Evolutionary conservation across 2,888 invertebrate species (phyloP).

Genomic region (Phaedon cochleariae): DNA sequence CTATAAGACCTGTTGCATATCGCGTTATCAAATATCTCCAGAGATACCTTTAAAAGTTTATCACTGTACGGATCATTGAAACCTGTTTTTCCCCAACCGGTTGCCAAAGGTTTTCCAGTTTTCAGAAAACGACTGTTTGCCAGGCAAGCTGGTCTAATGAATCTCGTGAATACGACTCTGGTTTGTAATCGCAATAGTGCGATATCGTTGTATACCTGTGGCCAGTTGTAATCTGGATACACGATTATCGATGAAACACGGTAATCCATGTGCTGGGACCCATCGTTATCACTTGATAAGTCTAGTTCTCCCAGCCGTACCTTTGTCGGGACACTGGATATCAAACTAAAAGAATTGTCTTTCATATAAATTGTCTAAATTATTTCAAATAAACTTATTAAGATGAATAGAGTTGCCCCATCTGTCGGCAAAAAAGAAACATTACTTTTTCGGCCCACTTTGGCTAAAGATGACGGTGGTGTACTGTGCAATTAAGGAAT

Average conservation of each 20-base stretch:
- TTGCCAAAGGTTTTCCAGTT: slow-evolving; percentile 66
- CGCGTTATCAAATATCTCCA: slow-evolving; percentile 57
- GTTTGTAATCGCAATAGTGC: slow-evolving; percentile 67
- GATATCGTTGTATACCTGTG: slow-evolving; percentile 71
- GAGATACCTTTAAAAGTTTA: slow-evolving; percentile 59
- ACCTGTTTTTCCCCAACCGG: slow-evolving; percentile 70
- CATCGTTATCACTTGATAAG: slow-evolving; percentile 62
- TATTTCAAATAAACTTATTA: no score
- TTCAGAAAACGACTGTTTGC: slow-evolving; percentile 60
- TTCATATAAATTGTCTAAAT: no score
- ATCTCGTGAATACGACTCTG: slow-evolving; percentile 61
- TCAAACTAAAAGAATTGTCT: slow-evolving; percentile 29
- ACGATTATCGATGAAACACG: slow-evolving; percentile 55
- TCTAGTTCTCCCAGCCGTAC: slow-evolving; percentile 70
- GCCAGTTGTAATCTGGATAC: slow-evolving; percentile 68
- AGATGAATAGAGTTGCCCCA: no score
- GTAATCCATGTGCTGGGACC: slow-evolving; percentile 63
- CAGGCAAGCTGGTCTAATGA: slow-evolving; percentile 72
- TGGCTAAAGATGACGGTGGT: no score
- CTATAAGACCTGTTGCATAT: slow-evolving; percentile 53
- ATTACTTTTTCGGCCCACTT: no score
- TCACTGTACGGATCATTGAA: slow-evolving; percentile 58
- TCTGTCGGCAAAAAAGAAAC: no score
- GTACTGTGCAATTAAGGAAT: no score
- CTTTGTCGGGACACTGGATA: slow-evolving; percentile 64